A percentile compares a stretch with the other conserved stretches of the same genome.
Evolutionary conservation across 2,888 invertebrate genomes (phyloP).

Genomic region (Carcina quercana): DNA sequence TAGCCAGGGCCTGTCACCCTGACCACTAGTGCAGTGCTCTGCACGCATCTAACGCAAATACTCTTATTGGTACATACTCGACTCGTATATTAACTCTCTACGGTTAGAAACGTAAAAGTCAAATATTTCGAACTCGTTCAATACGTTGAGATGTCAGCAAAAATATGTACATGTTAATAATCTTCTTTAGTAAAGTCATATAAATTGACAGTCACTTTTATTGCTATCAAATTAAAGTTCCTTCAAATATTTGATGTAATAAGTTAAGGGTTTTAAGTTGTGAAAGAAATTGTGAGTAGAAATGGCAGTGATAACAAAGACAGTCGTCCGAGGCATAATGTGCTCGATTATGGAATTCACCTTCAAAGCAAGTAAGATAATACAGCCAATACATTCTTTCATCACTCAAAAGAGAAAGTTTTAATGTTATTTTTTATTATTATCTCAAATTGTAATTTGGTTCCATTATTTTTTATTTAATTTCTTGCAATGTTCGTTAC

Average conservation of each 20-base stretch:
- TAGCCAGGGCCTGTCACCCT: constrained; percentile 37
- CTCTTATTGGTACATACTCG: no score
- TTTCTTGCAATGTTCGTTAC: constrained; percentile 10
- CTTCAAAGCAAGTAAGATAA: constrained; percentile 70
- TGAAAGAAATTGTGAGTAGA: constrained; percentile 3
- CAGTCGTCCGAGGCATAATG: constrained; percentile 65
- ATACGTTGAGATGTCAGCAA: no score
- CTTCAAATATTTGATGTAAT: no score
- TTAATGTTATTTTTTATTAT: constrained; percentile 20
- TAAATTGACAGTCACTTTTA: no score
- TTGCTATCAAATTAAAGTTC: no score
- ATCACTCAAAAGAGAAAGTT: constrained; percentile 21
- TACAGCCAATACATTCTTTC: constrained; percentile 10
- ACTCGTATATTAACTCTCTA: constrained; percentile 28
- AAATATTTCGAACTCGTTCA: no score
- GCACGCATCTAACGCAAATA: constrained; percentile 42
- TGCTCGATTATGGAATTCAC: constrained; percentile 69
- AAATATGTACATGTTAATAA: neutral
- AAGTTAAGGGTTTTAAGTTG: no score
- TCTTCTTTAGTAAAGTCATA: no score
- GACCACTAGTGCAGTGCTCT: constrained; percentile 38
- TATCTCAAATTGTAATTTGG: constrained; percentile 19
- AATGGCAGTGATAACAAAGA: constrained; percentile 62
- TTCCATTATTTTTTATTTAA: constrained; percentile 25
- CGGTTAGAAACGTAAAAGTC: no score